These are phyloP conservation scores for Mimumesa dahlbomi DNA, from an alignment of 2,888 invertebrate species.

Conservation along the genomic window DNA sequence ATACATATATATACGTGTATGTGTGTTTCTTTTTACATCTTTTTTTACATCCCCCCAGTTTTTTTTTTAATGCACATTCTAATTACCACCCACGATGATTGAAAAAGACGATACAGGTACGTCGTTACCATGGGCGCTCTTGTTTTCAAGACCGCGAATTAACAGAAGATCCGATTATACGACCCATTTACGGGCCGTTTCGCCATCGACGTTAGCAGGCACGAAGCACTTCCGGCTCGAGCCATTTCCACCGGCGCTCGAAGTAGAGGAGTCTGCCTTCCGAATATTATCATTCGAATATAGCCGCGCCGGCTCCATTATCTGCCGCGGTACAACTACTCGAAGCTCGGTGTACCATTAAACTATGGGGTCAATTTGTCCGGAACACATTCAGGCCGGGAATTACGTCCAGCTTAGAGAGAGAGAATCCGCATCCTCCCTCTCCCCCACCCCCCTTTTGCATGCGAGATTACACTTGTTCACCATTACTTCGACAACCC, in stretches of 20 bases:
- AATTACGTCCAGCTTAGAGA: slow-evolving; percentile 47
- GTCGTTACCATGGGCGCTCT: too few species aligned
- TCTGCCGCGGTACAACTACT: slow-evolving; percentile 53
- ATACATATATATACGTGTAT: too few species aligned
- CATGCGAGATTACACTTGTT: slow-evolving; percentile 53
- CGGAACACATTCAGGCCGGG: slow-evolving; percentile 51
- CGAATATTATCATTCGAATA: slow-evolving; percentile 64
- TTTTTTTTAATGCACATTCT: too few species aligned
- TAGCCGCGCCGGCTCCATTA: slow-evolving; percentile 50
- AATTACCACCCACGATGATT: too few species aligned
- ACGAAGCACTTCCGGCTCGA: slow-evolving; percentile 36
- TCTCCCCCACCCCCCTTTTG: neutral
- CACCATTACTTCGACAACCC: slow-evolving; percentile 53
- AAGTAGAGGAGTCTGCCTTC: slow-evolving; percentile 33
- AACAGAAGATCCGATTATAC: slow-evolving; percentile 59
- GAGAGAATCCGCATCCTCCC: too few species aligned
- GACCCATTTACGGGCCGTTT: slow-evolving; percentile 56
- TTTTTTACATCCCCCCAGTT: too few species aligned
- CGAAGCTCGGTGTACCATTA: slow-evolving; percentile 60
- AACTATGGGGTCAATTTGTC: slow-evolving; percentile 67
- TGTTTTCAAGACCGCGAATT: slow-evolving; percentile 51
- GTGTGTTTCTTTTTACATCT: too few species aligned
- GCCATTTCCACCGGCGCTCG: slow-evolving; percentile 46
- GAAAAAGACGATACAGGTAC: too few species aligned
- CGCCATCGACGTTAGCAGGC: slow-evolving; percentile 40